Percentiles rank a stretch among this genome's conserved stretches.
These are phyloP conservation scores for Noctua janthina DNA, from an alignment of 2,888 invertebrate genomes.

Conservation along the genomic window DNA sequence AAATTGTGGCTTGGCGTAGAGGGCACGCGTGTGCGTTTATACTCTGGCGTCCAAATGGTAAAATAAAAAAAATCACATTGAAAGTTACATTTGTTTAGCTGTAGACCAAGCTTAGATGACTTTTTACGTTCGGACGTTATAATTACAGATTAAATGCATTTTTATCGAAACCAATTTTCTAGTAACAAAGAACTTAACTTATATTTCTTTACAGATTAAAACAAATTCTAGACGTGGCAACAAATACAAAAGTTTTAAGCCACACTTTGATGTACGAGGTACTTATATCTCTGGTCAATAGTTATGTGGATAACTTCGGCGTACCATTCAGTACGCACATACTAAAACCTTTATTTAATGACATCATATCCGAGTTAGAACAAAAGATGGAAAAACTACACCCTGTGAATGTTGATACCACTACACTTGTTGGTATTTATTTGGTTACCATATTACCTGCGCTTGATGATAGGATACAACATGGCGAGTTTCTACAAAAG, in stretches of 20 bases:
- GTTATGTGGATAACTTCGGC: slow-evolving; percentile 92
- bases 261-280: slow-evolving; percentile 81
- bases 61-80: neutral
- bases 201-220: slow-evolving; percentile 81
- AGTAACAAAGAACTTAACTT: neutral
- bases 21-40: too few species aligned
- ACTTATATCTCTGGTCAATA: slow-evolving; percentile 81
- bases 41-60: too few species aligned
- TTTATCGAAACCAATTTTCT: neutral
- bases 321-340: slow-evolving; percentile 90
- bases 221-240: slow-evolving; percentile 82
- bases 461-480: slow-evolving; percentile 86
- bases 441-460: slow-evolving; percentile 90
- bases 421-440: slow-evolving; percentile 91
- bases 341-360: slow-evolving; percentile 90
- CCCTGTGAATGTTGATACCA: slow-evolving; percentile 87
- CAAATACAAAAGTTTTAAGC: slow-evolving; percentile 79
- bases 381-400: slow-evolving; percentile 91
- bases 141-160: neutral
- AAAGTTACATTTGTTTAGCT: neutral
- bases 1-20: too few species aligned
- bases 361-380: slow-evolving; percentile 91
- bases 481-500: slow-evolving; percentile 90
- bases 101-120: neutral
- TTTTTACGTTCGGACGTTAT: too few species aligned